A percentile compares a stretch with the other conserved stretches of the same genome.
Conservation (phyloP, 2,797 vertebrate genomes). For the Pristis pectinata region DNA sequence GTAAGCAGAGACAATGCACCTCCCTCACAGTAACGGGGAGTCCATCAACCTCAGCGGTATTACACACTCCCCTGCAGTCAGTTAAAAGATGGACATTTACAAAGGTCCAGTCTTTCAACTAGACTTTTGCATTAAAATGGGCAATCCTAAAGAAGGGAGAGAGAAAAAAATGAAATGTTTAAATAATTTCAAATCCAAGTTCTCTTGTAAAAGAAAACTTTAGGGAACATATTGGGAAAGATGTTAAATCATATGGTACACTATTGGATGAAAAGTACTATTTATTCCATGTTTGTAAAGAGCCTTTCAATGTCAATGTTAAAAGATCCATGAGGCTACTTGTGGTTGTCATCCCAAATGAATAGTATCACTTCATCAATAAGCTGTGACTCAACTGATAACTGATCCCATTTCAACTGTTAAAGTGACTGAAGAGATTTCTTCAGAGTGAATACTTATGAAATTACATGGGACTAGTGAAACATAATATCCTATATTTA, state of each 20-base stretch:
- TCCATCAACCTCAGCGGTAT: not conserved
- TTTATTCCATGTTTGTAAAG: not conserved
- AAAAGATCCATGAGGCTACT: not conserved
- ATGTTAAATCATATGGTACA: not conserved
- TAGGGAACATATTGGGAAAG: not conserved
- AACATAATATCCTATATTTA: not conserved
- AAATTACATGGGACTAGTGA: not conserved
- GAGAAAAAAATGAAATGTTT: not conserved
- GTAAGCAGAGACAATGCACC: not conserved
- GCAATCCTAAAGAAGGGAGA: not conserved
- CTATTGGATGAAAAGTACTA: no score
- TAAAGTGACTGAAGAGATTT: not conserved
- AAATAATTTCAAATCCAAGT: not conserved
- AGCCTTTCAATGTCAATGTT: not conserved
- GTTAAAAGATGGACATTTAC: not conserved
- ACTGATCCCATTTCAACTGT: not conserved
- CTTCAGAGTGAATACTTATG: not conserved
- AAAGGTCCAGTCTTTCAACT: not conserved
- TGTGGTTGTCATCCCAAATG: not conserved
- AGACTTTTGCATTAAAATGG: not conserved
- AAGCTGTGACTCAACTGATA: not conserved
- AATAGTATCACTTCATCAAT: not conserved
- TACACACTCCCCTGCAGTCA: not conserved
- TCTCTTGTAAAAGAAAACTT: not conserved
- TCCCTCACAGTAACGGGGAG: not conserved